These are phyloP conservation scores for Scalopus aquaticus DNA, from an alignment of 2,113 vertebrate genomes.

Conservation along the genomic window DNA sequence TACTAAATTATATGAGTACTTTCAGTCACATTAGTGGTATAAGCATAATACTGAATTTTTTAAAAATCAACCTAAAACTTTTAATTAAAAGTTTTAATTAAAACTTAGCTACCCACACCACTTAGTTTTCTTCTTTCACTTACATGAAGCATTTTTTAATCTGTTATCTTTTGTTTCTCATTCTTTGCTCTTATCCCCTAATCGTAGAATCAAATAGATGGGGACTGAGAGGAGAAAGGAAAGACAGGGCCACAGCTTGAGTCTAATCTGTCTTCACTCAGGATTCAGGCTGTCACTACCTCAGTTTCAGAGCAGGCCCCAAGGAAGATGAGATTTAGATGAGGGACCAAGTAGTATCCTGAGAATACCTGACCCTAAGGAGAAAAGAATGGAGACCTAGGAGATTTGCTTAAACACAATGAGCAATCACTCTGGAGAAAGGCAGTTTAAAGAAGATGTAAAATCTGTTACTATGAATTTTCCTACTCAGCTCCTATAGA, in stretches of 20 bases:
- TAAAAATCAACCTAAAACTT: neutral
- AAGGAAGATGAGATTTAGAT: neutral
- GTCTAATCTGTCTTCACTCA: neutral
- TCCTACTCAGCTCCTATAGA: neutral
- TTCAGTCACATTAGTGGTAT: neutral
- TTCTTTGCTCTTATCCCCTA: neutral
- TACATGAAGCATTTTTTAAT: neutral
- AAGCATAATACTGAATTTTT: neutral
- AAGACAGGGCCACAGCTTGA: neutral
- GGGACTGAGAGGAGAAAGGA: neutral
- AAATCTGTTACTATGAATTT: neutral
- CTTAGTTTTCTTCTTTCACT: neutral
- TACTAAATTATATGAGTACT: conserved; percentile 4
- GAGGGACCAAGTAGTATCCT: neutral
- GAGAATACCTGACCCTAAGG: neutral
- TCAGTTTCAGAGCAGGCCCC: neutral
- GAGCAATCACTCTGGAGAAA: neutral
- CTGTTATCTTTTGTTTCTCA: neutral
- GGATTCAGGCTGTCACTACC: neutral
- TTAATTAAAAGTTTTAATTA: too few species aligned
- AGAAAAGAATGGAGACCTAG: neutral
- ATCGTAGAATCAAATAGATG: neutral
- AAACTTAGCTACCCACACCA: too few species aligned
- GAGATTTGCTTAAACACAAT: neutral
- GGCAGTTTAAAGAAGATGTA: neutral